Evolutionary conservation across 2,113 vertebrate genomes (phyloP).

Genomic region (Pedetes capensis): DNA sequence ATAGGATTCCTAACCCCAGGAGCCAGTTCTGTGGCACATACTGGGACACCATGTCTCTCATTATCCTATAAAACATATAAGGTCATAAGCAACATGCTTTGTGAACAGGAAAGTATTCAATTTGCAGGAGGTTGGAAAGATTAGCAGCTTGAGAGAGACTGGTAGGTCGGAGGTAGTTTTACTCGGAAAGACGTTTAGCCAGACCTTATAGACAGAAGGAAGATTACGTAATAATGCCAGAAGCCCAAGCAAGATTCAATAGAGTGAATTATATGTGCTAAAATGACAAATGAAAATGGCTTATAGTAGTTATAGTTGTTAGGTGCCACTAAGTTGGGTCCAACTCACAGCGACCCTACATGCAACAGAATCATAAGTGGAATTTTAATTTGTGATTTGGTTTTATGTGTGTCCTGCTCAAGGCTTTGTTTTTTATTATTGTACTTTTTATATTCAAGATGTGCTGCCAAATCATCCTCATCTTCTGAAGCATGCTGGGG

Average conservation of each 20-base stretch:
- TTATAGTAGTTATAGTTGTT: too few relatives aligned
- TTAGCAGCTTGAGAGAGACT: conserved; percentile 5
- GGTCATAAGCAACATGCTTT: not conserved
- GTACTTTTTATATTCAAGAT: not conserved
- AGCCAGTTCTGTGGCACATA: not conserved
- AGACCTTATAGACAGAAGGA: conserved; percentile 39
- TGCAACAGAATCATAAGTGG: too few relatives aligned
- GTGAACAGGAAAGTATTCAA: not conserved
- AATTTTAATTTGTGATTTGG: conserved; percentile 30
- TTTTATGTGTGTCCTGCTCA: not conserved
- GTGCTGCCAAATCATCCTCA: not conserved
- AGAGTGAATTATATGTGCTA: conserved; percentile 1
- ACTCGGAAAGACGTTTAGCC: not conserved
- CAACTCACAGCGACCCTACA: too few relatives aligned
- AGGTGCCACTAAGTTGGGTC: too few relatives aligned
- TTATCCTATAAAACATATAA: not conserved
- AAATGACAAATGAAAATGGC: conserved; percentile 38
- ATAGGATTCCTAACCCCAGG: not conserved
- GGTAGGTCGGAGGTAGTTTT: conserved; percentile 29
- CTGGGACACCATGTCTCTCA: not conserved
- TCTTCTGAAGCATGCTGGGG: not conserved
- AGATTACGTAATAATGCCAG: conserved; percentile 24
- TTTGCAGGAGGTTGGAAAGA: conserved; percentile 1
- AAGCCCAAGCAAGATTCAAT: not conserved
- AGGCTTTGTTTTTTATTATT: not conserved